Evolutionary conservation across 2,888 invertebrate genomes (phyloP), one percentile per base, ranked within the genome.

Genomic region (Temnothorax unifasciatus): DNA sequence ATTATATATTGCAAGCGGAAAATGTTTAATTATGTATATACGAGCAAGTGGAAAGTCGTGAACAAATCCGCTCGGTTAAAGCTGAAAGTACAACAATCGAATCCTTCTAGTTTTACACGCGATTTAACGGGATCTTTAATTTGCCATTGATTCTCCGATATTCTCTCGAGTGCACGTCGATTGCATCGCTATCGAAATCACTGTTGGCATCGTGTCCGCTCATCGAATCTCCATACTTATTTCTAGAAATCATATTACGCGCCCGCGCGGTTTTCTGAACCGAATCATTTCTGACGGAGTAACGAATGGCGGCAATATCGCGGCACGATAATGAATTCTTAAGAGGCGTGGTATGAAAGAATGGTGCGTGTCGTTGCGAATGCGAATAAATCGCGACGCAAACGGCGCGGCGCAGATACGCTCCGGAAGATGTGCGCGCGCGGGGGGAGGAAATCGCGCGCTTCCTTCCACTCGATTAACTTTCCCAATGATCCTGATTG

Each of bases 401-500:
- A 59, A 66, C 57, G 77, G 47, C 44, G 34, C 50, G 74, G 47
- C 34, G 34, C 50, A 52, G 57, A 54, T 63, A 81, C 66, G 29
- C 73, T 69, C 9, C 41, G 83, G 77, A 63, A 82, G 74, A 69
- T 83, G 81, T 69, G 61, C 83, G 63, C 44, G 29, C 29, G 54
- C 61, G 68, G 59, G 47, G 69, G 38, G 47, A 68, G 85, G 84
- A 74, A 85, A 86, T 85, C 83, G 76, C 63, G 86, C 82, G 85
- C 81, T 86, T 86, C 89, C 83, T 85, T 88, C 79, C 89, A 66
- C 82, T 83, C 89, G 87, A 90, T 89, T 90, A 85, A 85, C 75
- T 82, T 73, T 66, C 81, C 71, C 88, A 82, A 88, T 84, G 88
- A 88, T 89, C 88, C 82, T 86, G 88, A 90, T 89, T 88, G 86